A percentile compares a stretch with the other conserved stretches of the same genome.
phyloP scores from a whole-genome alignment of 2,113 vertebrate species.

The Corythornis vintsioides region DNA sequence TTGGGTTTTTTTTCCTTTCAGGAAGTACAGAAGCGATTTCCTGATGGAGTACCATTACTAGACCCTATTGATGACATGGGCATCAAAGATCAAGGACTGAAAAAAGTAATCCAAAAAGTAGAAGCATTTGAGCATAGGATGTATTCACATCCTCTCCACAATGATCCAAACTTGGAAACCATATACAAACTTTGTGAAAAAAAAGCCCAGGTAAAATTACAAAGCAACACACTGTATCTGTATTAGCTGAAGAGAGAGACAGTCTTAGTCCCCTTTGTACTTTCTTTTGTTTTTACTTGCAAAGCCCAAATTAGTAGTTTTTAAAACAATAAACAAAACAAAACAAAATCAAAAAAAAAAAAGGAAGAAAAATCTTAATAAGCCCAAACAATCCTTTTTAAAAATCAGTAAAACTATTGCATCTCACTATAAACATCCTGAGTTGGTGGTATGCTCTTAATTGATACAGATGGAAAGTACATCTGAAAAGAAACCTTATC shows the following conservation, averaged over 20 bases:
- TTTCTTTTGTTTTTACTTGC: background rate
- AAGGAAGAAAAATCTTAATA: background rate
- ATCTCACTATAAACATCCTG: background rate
- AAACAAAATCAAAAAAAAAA: too few relatives aligned
- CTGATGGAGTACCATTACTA: conserved; percentile 90
- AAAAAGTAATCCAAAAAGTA: conserved; percentile 96
- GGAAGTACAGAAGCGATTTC: conserved; percentile 97
- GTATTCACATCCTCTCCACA: conserved; percentile 97
- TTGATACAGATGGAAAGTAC: background rate
- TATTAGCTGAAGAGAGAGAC: background rate
- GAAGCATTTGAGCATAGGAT: conserved; percentile 97
- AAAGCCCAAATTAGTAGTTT: background rate
- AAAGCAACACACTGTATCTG: background rate
- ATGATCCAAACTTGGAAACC: conserved; percentile 87
- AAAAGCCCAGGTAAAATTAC: conserved; percentile 88
- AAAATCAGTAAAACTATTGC: background rate
- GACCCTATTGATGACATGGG: conserved; percentile 98
- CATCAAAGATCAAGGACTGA: conserved; percentile 92
- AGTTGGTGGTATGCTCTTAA: background rate
- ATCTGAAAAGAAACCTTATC: background rate
- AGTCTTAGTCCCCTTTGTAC: background rate
- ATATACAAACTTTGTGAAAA: conserved; percentile 94
- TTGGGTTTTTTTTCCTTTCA: conserved; percentile 34
- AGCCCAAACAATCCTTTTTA: background rate
- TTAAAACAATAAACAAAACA: background rate